Evolutionary conservation across 2,113 vertebrate species (phyloP), one percentile per base, ranked within the genome.

Genomic region (Gallinago jamesoni): DNA sequence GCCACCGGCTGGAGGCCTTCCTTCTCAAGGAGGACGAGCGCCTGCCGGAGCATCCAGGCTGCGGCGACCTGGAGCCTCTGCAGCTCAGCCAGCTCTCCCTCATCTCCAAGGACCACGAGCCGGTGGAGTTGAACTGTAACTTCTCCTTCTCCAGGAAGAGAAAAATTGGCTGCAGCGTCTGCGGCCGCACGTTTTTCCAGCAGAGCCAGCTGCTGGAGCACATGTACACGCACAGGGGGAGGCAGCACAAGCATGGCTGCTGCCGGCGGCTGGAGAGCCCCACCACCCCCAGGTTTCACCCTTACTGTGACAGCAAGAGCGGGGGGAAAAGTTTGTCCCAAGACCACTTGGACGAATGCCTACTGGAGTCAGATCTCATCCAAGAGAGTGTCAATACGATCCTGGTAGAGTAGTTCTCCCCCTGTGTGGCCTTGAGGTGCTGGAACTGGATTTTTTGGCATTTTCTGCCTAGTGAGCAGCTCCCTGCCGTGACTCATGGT

Each of bases 121-220:
- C 98, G 0, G 97, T 98, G 5, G 99, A 99, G 91, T 94, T 99
- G 93, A 98, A 98, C 96, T 98, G 99, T 91, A 98, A 98, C 94
- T 97, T 98, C 91, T 98, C 98, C 55, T 98, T 99, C 94, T 98
- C 99, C 1, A 98, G 99, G 27, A 99, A 99, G 96, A 98, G 99
- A 56, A 99, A 99, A 97, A 97, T 99, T 56, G 98, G 97, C 43
- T 99, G 99, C 89, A 98, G 98, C 1, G 96, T 99, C 68, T 99
- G 99, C 64, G 98, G 99, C 94, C 98, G 98, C 91, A 96, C 97
- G 11, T 99, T 99, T 81, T 96, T 98, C 53, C 98, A 99, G 57
- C 99, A 99, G 97, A 99, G 98, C 90, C 99, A 99, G 90, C 98
- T 99, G 94, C 98, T 99, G 59, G 99, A 99, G 84, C 99, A 99